These are phyloP conservation scores for Drosophila cardini DNA, from an alignment of 1,140 invertebrate species.

Conservation along the genomic window DNA sequence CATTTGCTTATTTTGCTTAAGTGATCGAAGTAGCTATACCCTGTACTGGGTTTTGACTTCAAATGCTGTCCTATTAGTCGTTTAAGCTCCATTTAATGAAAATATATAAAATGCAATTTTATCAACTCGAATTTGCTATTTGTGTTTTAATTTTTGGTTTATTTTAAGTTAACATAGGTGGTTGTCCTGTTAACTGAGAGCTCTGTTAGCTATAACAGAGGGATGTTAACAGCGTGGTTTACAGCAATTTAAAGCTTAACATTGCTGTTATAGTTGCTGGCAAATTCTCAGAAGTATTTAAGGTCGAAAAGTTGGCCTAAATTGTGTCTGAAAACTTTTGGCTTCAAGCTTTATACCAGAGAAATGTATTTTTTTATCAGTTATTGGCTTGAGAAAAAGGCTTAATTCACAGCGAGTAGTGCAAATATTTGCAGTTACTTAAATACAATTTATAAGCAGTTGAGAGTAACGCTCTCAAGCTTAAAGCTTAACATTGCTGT, in stretches of 20 bases:
- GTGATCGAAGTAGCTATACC: constrained; percentile 49
- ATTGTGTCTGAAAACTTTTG: too few relatives aligned
- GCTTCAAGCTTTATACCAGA: too few relatives aligned
- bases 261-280: too few relatives aligned
- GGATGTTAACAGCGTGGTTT: too few relatives aligned
- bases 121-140: constrained; percentile 51
- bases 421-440: constrained; percentile 3
- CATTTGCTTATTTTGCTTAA: constrained; percentile 60
- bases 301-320: too few relatives aligned
- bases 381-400: neutral
- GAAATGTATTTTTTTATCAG: neutral
- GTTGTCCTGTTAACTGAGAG: too few relatives aligned
- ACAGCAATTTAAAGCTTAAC: too few relatives aligned
- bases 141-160: too few relatives aligned
- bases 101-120: constrained; percentile 83
- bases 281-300: too few relatives aligned
- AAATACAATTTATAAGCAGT: neutral
- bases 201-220: too few relatives aligned
- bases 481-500: too few relatives aligned
- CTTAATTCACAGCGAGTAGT: neutral
- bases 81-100: constrained; percentile 66
- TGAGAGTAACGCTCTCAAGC: neutral
- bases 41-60: constrained; percentile 28
- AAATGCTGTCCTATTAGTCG: constrained; percentile 75
- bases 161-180: too few relatives aligned